Base-by-base conservation (phyloP, 2,113 vertebrate species). In the Hoplias malabaricus region DNA sequence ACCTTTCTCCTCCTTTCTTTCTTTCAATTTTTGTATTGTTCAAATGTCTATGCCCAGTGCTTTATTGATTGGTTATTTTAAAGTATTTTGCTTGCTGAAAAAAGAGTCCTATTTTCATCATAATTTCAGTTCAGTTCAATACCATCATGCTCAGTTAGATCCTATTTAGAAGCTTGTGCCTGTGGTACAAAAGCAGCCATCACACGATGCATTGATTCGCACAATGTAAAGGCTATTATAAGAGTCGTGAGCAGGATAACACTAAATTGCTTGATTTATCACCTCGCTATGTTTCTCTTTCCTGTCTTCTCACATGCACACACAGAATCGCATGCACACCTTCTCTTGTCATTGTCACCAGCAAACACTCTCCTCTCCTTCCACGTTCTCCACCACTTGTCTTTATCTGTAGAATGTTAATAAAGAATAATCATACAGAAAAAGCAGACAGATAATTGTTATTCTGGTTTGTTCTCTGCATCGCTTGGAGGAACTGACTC, bases 371-470 rank as follows among this genome's bases (percentile, higher is more conserved):
- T 57, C 36, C 62, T 63, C 40, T 61, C 43, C 65, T 46, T 19
- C 61, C 29, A 50, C 21, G 31, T 19, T 53, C 74, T 42, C 14
- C 27, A 59, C 25, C 50, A 34, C 36, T 27, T 40, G 46, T 76
- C 73, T 72, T 72, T 54, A 25, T 70, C 27, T 74, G 38, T 29
- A 42, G 57, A 69, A 74, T 86, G 83, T 86, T 82, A 84, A 87
- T 83, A 77, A 82, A 71, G 56, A 76, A 75, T 86, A 82, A 87
- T 84, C 78, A 82, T 50, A 56, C 74, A 34, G 36, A 63, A 33
- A 78, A 77, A 69, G 40, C 73, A 75, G 67, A 83, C 73, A 74
- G 63, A 82, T 82, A 34, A 86, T 79, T 86, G 80, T 79, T 79
- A 53, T 80, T 84, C 48, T 63, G 38, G 27, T 42, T 33, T 40